A percentile compares a stretch with the other conserved stretches of the same genome.
These are phyloP conservation scores for Odontesthes bonariensis DNA, from an alignment of 2,113 vertebrate species.

Conservation along the genomic window DNA sequence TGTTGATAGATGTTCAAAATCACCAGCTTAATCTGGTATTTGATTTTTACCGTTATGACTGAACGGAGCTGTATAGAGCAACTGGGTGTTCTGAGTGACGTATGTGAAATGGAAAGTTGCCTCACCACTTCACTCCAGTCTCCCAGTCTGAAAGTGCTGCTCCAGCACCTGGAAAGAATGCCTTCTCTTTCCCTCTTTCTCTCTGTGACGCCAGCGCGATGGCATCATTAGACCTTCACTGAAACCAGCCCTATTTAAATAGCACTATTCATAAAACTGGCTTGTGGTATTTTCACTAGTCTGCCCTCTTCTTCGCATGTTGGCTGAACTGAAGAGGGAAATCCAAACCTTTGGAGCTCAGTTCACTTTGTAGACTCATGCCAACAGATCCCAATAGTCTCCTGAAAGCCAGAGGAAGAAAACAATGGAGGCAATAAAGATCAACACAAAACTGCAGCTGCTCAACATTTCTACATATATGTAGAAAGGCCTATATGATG, in stretches of 20 bases:
- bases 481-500: too few relatives aligned
- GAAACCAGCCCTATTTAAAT: constrained; percentile 68
- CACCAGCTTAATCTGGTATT: constrained; percentile 36
- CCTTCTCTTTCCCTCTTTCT: constrained; percentile 20
- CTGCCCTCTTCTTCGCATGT: constrained; percentile 35
- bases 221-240: constrained; percentile 66
- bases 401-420: constrained; percentile 33
- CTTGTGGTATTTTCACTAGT: constrained; percentile 47
- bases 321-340: constrained; percentile 50
- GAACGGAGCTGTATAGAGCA: constrained; percentile 42
- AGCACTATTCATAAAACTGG: constrained; percentile 74
- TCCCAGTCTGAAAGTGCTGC: constrained; percentile 55
- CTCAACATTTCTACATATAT: neutral
- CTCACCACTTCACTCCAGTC: constrained; percentile 54
- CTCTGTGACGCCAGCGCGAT: constrained; percentile 54
- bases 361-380: constrained; percentile 40
- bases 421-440: constrained; percentile 30
- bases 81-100: constrained; percentile 42
- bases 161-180: constrained; percentile 75
- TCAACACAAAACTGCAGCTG: constrained; percentile 1
- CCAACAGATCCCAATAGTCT: constrained; percentile 28
- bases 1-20: constrained; percentile 46
- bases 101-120: constrained; percentile 62
- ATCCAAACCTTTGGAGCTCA: constrained; percentile 32
- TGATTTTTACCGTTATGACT: constrained; percentile 45